Evolutionary conservation across 2,888 invertebrate species (phyloP), one percentile per base, ranked within the genome.

Genomic region (Halictus quadricinctus): DNA sequence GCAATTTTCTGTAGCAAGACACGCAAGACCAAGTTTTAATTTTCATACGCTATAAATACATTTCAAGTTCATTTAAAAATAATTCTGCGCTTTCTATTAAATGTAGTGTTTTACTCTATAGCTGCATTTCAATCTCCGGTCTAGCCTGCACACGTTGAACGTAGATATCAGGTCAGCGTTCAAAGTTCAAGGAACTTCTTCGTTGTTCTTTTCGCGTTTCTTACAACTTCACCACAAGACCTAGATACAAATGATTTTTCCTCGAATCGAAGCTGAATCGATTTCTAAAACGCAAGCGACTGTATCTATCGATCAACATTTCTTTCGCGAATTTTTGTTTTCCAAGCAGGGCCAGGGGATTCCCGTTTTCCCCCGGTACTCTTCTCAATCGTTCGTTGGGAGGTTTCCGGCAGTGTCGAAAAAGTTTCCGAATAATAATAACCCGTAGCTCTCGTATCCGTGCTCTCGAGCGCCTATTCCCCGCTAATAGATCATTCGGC

Each of bases 391-490:
- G 25, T 29, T 15, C 64, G 15, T 15, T 15, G 15, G 25, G 25
- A 25, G 15, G 64, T 15, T 13, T 64, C 7, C 29, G 29, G 1
- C 21, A n/a, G 15, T 13, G 25, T 64, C 7, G 2, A 12, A 50
- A 81, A 50, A 50, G 18, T 50, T 72, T 54, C 18, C 64, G 50
- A 81, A 80, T 80, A 81, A 60, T 64, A 64, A 81, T 81, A 64
- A 79, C 64, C 80, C 64, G 66, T 50, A 79, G 79, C 29, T 64
- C 0, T 2, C 5, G 10, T 75, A 66, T 29, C 75, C 15, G 12
- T 15, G 21, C 25, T 60, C 25, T 60, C 60, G 18, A 21, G 46
- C 36, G 73, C 0, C 64, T 12, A 7, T 41, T n/a, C 50, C 41
- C 12, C 36, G 43, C 4, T 18, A n/a, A 25, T 29, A 12, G 64